phyloP scores from a whole-genome alignment of 1,140 invertebrate species.

The Polypedilum pembai region DNA sequence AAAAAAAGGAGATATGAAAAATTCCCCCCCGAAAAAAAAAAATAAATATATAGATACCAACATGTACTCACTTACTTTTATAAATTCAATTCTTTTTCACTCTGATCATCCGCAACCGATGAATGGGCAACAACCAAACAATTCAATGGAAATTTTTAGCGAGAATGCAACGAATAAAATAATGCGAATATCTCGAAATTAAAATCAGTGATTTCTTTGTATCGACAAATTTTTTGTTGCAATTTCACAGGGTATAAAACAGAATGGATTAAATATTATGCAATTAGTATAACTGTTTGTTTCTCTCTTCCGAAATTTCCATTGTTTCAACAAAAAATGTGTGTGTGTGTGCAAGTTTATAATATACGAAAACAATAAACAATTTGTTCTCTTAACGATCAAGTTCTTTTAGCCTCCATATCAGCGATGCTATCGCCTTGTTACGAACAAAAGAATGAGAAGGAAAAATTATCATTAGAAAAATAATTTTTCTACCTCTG shows the following conservation, averaged over 20 bases:
- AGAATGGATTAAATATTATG: not conserved
- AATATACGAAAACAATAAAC: no score
- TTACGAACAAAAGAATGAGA: no score
- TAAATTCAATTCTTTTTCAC: not conserved
- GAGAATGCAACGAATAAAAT: not conserved
- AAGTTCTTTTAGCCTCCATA: no score
- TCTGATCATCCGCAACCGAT: not conserved
- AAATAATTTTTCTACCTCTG: no score
- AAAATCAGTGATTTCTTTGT: slow-evolving; percentile 18
- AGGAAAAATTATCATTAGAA: no score
- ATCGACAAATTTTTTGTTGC: slow-evolving; percentile 18
- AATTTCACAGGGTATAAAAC: not conserved
- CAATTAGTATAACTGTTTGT: slow-evolving; percentile 18
- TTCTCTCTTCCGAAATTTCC: not conserved
- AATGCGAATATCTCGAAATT: slow-evolving; percentile 5
- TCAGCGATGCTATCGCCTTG: no score
- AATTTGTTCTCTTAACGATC: no score
- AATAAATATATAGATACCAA: no score
- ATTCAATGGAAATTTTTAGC: slow-evolving; percentile 2
- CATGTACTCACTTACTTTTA: no score
- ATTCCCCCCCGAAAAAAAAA: slow-evolving; percentile 9
- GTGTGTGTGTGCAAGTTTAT: no score
- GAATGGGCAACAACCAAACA: not conserved
- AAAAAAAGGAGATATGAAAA: slow-evolving; percentile 4
- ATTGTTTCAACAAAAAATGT: slow-evolving; percentile 1